Base-by-base conservation (phyloP, 2,888 invertebrate species). In the Parnassius glacialis region DNA sequence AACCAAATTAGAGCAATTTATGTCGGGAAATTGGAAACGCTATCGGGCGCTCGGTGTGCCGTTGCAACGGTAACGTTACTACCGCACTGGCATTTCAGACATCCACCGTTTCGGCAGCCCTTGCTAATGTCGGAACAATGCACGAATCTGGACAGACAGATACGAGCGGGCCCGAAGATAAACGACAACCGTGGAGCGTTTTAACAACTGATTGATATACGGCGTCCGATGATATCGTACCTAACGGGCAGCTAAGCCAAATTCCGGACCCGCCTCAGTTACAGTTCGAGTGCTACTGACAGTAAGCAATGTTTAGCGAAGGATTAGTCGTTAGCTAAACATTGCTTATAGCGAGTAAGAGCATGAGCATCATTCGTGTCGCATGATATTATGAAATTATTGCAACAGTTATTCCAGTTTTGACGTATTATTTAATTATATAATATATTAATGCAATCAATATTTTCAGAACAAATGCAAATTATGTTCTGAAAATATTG, bases 181-280 rank as follows among this genome's bases (percentile, higher is more conserved):
- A 91, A 90, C 90, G 89, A 89, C 89, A 88, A 86, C 81, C 85
- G 83, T 84, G 75, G 80, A 85, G 79, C 87, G 80, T 77, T 87
- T 89, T 90, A 89, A 89, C 90, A 89, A 87, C 85, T 90, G 90
- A 91, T 89, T 90, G 90, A 90, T 90, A 87, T 88, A 90, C 87
- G 84, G 83, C 80, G 78, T 79, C 71, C 78, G 83, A 85, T 87
- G 86, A 87, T 88, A 86, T 82, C 85, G 82, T 72, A 80, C 74
- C 81, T 80, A 81, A 80, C 81, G 80, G 79, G 75, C 77, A 79
- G 79, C 73, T 74, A 74, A 81, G 75, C 83, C 74, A 69, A 86
- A 89, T 88, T 87, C 85, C 87, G 81, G 78, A 85, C 85, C 84
- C 84, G 84, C 80, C 75, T 87, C 87, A 81, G 87, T 85, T 84